Percentiles rank a stretch among this genome's conserved stretches.
Conservation (phyloP, 1,140 invertebrate species). For the Scaptomyza graminum region DNA sequence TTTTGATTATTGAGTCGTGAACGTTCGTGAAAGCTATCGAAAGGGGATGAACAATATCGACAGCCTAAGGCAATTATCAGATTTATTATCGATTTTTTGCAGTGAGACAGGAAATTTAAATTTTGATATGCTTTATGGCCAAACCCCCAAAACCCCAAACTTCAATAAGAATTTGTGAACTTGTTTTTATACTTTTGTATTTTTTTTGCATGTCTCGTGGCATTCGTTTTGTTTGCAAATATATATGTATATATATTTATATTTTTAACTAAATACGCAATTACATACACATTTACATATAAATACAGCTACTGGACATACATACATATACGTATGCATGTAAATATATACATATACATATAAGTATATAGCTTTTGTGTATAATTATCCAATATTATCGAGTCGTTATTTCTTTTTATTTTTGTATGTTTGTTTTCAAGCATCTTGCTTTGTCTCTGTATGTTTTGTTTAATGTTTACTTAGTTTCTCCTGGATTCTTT, state of each 20-base stretch:
- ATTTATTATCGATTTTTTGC: background rate
- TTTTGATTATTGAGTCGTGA: background rate
- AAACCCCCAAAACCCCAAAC: background rate
- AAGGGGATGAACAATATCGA: background rate
- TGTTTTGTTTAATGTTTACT: slow-evolving; percentile 22
- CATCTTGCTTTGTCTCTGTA: slow-evolving; percentile 40
- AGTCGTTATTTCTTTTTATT: slow-evolving; percentile 47
- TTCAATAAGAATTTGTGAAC: background rate
- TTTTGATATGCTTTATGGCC: background rate
- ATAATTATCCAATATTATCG: slow-evolving; percentile 81
- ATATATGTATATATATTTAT: slow-evolving; percentile 65
- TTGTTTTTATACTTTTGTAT: slow-evolving; percentile 43
- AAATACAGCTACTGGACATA: slow-evolving; percentile 73
- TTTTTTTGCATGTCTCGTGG: slow-evolving; percentile 61
- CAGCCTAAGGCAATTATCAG: background rate
- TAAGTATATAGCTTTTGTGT: slow-evolving; percentile 53
- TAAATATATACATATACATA: slow-evolving; percentile 56
- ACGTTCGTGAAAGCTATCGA: slow-evolving; percentile 6
- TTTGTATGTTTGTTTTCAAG: slow-evolving; percentile 51
- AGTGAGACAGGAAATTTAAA: background rate
- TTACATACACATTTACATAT: slow-evolving; percentile 80
- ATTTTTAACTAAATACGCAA: slow-evolving; percentile 77
- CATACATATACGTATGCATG: slow-evolving; percentile 67
- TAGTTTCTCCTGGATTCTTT: slow-evolving; percentile 47
- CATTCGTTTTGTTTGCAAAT: slow-evolving; percentile 66